These are phyloP conservation scores for Allolobophora icterica DNA, from an alignment of 2,888 invertebrate genomes.

Conservation along the genomic window DNA sequence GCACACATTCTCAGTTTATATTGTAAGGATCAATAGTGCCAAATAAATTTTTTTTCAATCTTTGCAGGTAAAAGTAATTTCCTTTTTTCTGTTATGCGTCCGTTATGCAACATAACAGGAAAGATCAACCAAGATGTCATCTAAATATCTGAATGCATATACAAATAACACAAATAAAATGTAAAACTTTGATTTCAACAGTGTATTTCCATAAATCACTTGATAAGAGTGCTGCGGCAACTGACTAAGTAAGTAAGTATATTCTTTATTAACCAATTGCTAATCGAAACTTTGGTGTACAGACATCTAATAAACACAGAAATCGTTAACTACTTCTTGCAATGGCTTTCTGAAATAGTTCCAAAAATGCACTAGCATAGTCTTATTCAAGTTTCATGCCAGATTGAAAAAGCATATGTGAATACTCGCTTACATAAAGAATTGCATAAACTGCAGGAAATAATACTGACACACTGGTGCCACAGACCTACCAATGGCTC, in stretches of 20 bases:
- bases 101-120: background rate
- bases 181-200: background rate
- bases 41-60: background rate
- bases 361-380: background rate
- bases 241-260: too few relatives aligned
- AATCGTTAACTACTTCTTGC: background rate
- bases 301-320: too few relatives aligned
- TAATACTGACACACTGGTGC: background rate
- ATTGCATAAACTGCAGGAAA: background rate
- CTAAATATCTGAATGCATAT: background rate
- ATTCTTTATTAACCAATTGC: too few relatives aligned
- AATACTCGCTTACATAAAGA: background rate
- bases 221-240: too few relatives aligned
- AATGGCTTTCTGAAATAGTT: background rate
- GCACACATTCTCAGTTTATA: background rate
- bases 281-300: too few relatives aligned
- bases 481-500: conserved; percentile 58
- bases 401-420: background rate
- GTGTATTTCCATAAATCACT: background rate
- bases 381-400: background rate
- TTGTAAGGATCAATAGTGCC: background rate
- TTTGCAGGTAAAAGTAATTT: background rate
- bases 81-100: background rate
- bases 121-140: too few relatives aligned
- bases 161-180: background rate